Base-by-base conservation (phyloP, 2,113 vertebrate species). In the Strigops habroptila region DNA sequence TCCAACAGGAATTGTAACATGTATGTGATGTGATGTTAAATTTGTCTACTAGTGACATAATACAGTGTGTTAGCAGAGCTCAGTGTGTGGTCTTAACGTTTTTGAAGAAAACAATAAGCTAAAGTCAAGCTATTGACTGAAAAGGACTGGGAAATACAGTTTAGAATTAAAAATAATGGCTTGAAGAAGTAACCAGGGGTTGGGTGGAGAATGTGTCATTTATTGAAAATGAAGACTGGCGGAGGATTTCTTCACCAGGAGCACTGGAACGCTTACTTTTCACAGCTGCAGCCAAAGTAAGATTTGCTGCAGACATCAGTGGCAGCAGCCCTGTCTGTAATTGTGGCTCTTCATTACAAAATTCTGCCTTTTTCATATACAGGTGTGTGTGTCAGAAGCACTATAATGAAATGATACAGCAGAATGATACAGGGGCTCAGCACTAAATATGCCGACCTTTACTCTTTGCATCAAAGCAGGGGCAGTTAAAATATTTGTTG, bases 21-120 rank as follows among this genome's bases (percentile, higher is more conserved):
- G 93, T 98, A 97, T 96, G 94, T 98, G 94, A 97, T 97, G 93
- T 97, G 94, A 96, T 97, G 96, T 95, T 96, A 97, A 96, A 96
- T 96, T 93, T 98, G 97, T 97, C 97, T 98, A 73, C 89, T 91
- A 84, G 90, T 93, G 96, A 95, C 82, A 84, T 96, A 97, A 97
- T 97, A 97, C 78, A 97, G 95, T 97, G 84, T 98, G 92, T 97
- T 95, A 98, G 97, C 96, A 98, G 95, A 97, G 95, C 95, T 94
- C 96, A 83, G 60, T 97, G 96, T 97, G 92, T 97, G 91, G 94
- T 97, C 86, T 95, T 97, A 97, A 93, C 77, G 76, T 98, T 97
- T 96, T 93, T 98, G 86, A 96, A 93, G 89, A 91, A 73, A 91
- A 84, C 69, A 77, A 57, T 16, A 87, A 62, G 81, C 57, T 23